Conservation (phyloP, 35 echinoderm and acorn worm genomes). For the Patiria miniata region DNA sequence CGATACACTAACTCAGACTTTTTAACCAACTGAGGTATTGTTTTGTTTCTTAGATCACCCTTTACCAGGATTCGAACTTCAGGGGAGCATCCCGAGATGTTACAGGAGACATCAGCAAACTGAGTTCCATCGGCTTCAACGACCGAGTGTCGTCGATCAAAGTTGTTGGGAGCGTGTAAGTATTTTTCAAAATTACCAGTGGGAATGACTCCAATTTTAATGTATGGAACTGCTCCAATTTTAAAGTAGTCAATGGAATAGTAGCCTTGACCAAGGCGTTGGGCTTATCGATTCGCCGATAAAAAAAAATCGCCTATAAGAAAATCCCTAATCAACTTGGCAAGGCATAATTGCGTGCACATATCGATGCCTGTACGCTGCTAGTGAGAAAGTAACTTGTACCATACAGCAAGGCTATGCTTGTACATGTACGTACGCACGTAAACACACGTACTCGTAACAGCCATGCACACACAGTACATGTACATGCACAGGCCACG, state of each 20-base stretch:
- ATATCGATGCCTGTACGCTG: too few species aligned
- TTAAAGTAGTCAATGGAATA: background rate
- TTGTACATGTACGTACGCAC: background rate
- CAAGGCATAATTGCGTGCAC: too few species aligned
- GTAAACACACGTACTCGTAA: too few species aligned
- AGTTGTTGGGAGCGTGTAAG: slow-evolving; percentile 32
- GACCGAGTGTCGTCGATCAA: slow-evolving; percentile 23
- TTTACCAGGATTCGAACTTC: background rate
- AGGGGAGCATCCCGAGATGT: slow-evolving; percentile 1
- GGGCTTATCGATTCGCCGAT: too few species aligned
- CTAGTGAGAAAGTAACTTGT: too few species aligned
- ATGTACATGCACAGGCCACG: background rate
- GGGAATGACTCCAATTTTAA: background rate
- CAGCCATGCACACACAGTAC: background rate
- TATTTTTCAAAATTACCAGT: background rate
- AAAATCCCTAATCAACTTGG: too few species aligned
- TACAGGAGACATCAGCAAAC: background rate
- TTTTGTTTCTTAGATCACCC: background rate
- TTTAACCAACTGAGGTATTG: too few species aligned
- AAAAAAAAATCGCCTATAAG: too few species aligned
- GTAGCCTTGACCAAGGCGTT: background rate
- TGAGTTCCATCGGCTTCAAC: slow-evolving; percentile 25
- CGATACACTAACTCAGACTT: too few species aligned
- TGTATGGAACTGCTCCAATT: background rate
- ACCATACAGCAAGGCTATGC: too few species aligned